These are phyloP conservation scores for Drosophila obscura DNA, from an alignment of 1,140 invertebrate species.

Conservation along the genomic window DNA sequence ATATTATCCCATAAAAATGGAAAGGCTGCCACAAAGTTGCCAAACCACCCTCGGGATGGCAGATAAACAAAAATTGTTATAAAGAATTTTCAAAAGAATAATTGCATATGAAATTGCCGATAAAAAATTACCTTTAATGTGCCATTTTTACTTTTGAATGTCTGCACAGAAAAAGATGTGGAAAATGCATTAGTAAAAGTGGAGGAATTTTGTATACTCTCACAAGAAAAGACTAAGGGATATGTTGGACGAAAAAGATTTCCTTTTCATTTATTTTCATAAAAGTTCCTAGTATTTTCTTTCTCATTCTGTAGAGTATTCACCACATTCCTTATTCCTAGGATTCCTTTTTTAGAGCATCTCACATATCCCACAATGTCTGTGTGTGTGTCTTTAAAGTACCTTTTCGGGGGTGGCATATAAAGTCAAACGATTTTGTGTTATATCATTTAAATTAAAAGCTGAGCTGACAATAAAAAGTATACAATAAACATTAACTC, in stretches of 20 bases:
- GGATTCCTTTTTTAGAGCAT: slow-evolving; percentile 3
- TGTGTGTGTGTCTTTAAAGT: too few relatives aligned
- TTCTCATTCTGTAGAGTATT: background rate
- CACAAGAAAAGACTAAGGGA: too few relatives aligned
- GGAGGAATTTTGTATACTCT: slow-evolving; percentile 18
- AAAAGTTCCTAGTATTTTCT: background rate
- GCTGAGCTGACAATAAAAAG: slow-evolving; percentile 76
- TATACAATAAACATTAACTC: slow-evolving; percentile 52
- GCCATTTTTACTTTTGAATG: slow-evolving; percentile 57
- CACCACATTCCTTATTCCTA: background rate
- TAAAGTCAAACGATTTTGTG: slow-evolving; percentile 60
- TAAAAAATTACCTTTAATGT: slow-evolving; percentile 77
- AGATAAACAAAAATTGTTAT: slow-evolving; percentile 4
- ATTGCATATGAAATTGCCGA: slow-evolving; percentile 65
- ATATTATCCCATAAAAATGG: slow-evolving; percentile 37
- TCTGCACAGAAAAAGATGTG: background rate
- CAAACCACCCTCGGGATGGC: slow-evolving; percentile 22
- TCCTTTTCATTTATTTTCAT: too few relatives aligned
- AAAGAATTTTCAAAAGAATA: slow-evolving; percentile 49
- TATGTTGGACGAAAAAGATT: too few relatives aligned
- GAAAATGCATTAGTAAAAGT: background rate
- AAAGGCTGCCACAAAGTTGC: slow-evolving; percentile 14
- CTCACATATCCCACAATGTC: slow-evolving; percentile 25
- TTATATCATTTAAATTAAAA: slow-evolving; percentile 80
- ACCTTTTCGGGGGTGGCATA: slow-evolving; percentile 24